Evolutionary conservation across 2,888 invertebrate species (phyloP).

Genomic region (Ommatoiulus sabulosus): DNA sequence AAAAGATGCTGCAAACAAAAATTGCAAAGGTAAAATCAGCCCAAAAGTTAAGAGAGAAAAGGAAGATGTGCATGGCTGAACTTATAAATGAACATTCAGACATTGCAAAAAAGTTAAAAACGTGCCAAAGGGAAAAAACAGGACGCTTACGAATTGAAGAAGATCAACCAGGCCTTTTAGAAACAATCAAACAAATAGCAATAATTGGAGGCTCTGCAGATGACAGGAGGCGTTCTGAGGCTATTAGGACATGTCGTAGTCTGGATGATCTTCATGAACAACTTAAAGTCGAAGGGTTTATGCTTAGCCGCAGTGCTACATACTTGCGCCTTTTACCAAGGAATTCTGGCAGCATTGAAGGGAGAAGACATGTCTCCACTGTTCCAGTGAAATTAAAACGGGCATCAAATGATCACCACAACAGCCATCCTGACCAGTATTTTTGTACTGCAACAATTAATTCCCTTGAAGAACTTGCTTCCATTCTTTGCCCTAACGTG

Average conservation of each 20-base stretch:
- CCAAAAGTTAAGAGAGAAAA: background rate
- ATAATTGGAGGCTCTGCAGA: background rate
- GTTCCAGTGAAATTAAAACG: slow-evolving; percentile 28
- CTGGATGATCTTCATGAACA: slow-evolving; percentile 9
- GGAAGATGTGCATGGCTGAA: background rate
- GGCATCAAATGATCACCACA: slow-evolving; percentile 34
- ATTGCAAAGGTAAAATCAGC: background rate
- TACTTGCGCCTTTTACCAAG: slow-evolving; percentile 13
- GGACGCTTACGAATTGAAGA: background rate
- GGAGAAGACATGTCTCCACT: slow-evolving; percentile 7
- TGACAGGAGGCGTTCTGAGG: background rate
- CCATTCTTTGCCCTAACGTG: slow-evolving; percentile 23
- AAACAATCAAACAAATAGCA: background rate
- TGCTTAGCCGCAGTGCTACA: background rate
- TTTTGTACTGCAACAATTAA: slow-evolving; percentile 63
- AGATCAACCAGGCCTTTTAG: slow-evolving; percentile 30
- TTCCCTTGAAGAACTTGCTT: slow-evolving; percentile 62
- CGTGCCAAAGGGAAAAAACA: background rate
- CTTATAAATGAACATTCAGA: background rate
- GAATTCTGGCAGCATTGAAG: background rate
- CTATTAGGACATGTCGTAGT: background rate
- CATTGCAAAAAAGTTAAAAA: slow-evolving; percentile 18
- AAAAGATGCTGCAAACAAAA: slow-evolving; percentile 38
- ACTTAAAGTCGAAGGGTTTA: background rate
- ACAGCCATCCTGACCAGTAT: slow-evolving; percentile 61